Percentiles rank a stretch among this genome's conserved stretches.
These are phyloP conservation scores for Ranitomeya variabilis DNA, from an alignment of 2,113 vertebrate genomes.

Conservation along the genomic window DNA sequence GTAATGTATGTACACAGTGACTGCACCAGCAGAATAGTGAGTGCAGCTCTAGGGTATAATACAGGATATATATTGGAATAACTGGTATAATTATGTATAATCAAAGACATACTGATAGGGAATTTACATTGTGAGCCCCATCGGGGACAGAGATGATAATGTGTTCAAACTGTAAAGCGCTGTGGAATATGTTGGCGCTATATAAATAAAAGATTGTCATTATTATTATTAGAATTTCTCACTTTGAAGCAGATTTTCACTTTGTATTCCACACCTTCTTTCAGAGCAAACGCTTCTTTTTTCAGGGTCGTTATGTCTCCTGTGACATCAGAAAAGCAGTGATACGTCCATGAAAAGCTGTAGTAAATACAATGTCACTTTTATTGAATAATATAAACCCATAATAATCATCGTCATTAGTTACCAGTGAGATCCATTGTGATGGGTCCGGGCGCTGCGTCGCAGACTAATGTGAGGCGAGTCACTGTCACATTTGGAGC, in stretches of 20 bases:
- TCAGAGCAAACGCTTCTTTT: conserved; percentile 75
- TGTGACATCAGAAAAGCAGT: conserved; percentile 54
- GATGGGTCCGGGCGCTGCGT: conserved; percentile 75
- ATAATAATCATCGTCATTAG: conserved; percentile 32
- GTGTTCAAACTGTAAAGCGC: no score
- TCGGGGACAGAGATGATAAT: no score
- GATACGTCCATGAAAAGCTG: not conserved
- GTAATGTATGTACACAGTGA: no score
- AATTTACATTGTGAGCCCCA: no score
- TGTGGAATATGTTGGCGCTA: no score
- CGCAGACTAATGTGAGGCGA: conserved; percentile 77
- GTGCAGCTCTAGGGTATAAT: not conserved
- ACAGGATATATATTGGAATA: not conserved
- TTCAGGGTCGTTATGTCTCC: conserved; percentile 77
- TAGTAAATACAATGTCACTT: not conserved
- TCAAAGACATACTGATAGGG: no score
- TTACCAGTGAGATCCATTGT: conserved; percentile 83
- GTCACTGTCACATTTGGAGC: conserved; percentile 78
- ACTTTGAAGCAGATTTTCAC: conserved; percentile 78
- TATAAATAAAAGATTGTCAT: not conserved
- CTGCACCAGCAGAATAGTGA: not conserved
- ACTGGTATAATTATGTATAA: not conserved
- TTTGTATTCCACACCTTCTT: conserved; percentile 78
- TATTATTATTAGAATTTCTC: not conserved
- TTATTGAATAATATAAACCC: not conserved